Percentiles rank a stretch among this genome's conserved stretches.
Evolutionary conservation across 92 coral and sea anemone species (phyloP).

Genomic region (Metridium senile): DNA sequence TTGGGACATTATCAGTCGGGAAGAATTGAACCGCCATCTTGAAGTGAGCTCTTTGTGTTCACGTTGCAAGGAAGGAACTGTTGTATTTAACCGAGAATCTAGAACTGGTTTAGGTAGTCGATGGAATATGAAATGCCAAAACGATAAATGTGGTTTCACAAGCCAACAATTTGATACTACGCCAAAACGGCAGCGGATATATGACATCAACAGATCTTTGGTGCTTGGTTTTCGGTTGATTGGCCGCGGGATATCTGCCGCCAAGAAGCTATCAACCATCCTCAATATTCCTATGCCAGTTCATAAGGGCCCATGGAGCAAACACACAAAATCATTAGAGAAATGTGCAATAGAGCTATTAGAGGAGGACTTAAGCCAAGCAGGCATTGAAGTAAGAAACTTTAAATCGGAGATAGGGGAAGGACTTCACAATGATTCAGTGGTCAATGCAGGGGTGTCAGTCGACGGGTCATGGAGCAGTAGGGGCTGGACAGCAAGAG

Average conservation of each 20-base stretch:
- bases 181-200: conserved; percentile 28
- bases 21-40: conserved; percentile 11
- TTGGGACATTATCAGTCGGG: conserved; percentile 18
- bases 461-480: conserved; percentile 40
- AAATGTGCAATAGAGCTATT: conserved; percentile 28
- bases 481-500: conserved; percentile 68
- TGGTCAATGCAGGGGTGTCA: conserved; percentile 31
- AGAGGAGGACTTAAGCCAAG: conserved; percentile 26
- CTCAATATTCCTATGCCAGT: conserved; percentile 39
- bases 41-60: conserved; percentile 31
- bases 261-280: conserved; percentile 43
- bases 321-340: conserved; percentile 35
- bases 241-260: conserved; percentile 53
- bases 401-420: not conserved
- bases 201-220: conserved; percentile 38
- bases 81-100: conserved; percentile 13
- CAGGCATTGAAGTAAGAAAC: conserved; percentile 1
- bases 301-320: conserved; percentile 29
- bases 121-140: conserved; percentile 38
- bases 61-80: conserved; percentile 29
- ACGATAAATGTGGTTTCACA: conserved; percentile 22
- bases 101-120: conserved; percentile 31
- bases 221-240: conserved; percentile 52
- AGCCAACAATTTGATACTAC: conserved; percentile 39
- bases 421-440: not conserved